These are phyloP conservation scores for Hetaerina titia DNA, from an alignment of 2,888 invertebrate species.

Conservation along the genomic window DNA sequence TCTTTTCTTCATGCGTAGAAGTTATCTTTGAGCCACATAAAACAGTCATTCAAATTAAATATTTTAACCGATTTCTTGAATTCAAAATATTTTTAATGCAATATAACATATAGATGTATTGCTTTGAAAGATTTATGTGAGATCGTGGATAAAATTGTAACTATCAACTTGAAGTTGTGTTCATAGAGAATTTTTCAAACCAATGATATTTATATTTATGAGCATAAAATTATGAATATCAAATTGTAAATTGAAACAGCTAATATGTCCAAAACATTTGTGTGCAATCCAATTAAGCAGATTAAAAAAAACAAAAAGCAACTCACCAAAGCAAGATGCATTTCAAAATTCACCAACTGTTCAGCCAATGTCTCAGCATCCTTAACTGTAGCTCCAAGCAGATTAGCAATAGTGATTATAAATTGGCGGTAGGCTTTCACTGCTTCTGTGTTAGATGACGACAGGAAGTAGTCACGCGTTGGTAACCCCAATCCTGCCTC, in stretches of 20 bases:
- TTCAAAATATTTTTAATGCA: background rate
- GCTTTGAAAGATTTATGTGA: background rate
- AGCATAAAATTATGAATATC: no score
- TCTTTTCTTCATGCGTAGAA: constrained; percentile 87
- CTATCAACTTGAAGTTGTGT: background rate
- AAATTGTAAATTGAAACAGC: no score
- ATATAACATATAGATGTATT: background rate
- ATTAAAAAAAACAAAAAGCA: background rate
- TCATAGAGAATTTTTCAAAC: background rate
- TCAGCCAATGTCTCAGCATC: constrained; percentile 81
- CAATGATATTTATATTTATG: background rate
- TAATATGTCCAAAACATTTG: no score
- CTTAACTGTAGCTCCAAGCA: constrained; percentile 85
- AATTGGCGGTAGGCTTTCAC: constrained; percentile 89
- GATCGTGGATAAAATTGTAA: no score
- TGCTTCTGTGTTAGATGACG: constrained; percentile 83
- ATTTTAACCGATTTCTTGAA: background rate
- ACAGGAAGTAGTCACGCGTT: constrained; percentile 81
- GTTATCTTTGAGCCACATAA: constrained; percentile 81
- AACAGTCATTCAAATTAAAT: background rate
- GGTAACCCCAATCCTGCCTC: constrained; percentile 91
- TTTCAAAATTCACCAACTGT: constrained; percentile 78
- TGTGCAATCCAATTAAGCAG: no score
- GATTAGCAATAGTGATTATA: constrained; percentile 84
- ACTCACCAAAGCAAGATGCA: constrained; percentile 78